These are phyloP conservation scores for Agelas oroides DNA, from an alignment of 37 sponge, comb jelly and placozoan species.

Conservation along the genomic window DNA sequence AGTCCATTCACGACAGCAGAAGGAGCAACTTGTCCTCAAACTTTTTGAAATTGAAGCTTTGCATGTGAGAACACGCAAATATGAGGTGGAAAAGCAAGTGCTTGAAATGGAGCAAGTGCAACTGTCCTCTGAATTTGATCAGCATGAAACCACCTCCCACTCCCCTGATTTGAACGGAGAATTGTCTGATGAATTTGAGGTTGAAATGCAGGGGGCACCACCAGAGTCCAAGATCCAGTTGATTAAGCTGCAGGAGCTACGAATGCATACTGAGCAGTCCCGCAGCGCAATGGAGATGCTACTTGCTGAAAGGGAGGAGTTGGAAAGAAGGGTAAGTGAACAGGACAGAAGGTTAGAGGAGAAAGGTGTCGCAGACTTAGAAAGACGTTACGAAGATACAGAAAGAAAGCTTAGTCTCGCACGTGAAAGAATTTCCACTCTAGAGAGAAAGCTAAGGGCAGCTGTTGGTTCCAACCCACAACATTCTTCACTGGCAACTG, in stretches of 20 bases:
- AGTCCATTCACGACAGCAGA: conserved; percentile 58
- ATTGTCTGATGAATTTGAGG: neutral
- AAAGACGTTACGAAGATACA: conserved; percentile 5
- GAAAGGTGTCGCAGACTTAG: conserved; percentile 15
- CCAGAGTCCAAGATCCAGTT: conserved; percentile 58
- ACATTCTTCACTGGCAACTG: neutral
- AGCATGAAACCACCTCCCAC: neutral
- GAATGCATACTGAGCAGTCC: conserved; percentile 57
- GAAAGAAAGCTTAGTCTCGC: conserved; percentile 44
- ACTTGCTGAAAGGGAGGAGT: conserved; percentile 39
- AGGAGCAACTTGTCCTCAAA: conserved; percentile 63
- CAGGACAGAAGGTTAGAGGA: conserved; percentile 16
- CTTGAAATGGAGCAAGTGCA: conserved; percentile 43
- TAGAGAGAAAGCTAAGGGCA: conserved; percentile 27
- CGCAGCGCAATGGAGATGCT: conserved; percentile 32
- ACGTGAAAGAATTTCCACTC: conserved; percentile 24
- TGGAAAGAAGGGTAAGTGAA: conserved; percentile 42
- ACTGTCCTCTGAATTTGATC: neutral
- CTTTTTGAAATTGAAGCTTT: conserved; percentile 74
- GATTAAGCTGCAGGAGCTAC: conserved; percentile 61
- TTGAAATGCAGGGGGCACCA: neutral
- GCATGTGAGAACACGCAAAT: conserved; percentile 51
- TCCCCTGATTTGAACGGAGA: neutral
- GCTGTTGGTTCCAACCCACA: neutral
- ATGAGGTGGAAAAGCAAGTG: conserved; percentile 54